Base-by-base conservation (phyloP, 2,797 vertebrate species). In the Tapirus indicus region DNA sequence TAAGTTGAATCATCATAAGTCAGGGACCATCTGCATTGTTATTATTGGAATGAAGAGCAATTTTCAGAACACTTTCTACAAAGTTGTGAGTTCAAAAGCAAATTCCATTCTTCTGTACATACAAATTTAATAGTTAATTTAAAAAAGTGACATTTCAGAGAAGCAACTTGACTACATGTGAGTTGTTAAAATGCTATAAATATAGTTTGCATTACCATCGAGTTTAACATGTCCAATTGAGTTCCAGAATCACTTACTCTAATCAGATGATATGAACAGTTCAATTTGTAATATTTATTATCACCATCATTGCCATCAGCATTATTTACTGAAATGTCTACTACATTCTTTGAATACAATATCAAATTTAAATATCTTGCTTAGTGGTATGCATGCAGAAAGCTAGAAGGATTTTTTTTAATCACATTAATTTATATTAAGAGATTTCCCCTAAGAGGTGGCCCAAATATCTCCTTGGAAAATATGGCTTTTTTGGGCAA, bases 31-130 rank as follows among this genome's bases (percentile, higher is more conserved):
- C 49, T 52, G 49, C 13, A 52, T 92, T 92, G 58, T 79, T 94
- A 79, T 89, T 94, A 91, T 64, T 60, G 54, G 14, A 69, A 75
- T 14, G 29, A 88, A 89, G 38, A 86, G 6, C 23, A 85, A 82
- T 77, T 91, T 80, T 88, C 8, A 75, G 14, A 95, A 92, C 0
- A 60, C 1, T 54, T 14, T 80, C 10, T 71, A 23, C 29, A 78
- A 89, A 94, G 62, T 89, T 94, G 7, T 64, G 32, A 17, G 21
- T 85, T 91, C 60, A 91, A 91, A 97, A 86, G 14, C 4, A 93
- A 90, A 80, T 95, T 32, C 7, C 9, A 90, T 89, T 83, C 13
- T 83, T 94, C 8, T 78, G 25, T 82, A 41, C 77, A 78, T 72
- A 90, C 35, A 92, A 89, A 66, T 88, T 44, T 75, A 91, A 80